Percentiles rank a stretch among this genome's conserved stretches.
Conservation (phyloP, 1,140 invertebrate genomes). For the Bombyx mandarina region DNA sequence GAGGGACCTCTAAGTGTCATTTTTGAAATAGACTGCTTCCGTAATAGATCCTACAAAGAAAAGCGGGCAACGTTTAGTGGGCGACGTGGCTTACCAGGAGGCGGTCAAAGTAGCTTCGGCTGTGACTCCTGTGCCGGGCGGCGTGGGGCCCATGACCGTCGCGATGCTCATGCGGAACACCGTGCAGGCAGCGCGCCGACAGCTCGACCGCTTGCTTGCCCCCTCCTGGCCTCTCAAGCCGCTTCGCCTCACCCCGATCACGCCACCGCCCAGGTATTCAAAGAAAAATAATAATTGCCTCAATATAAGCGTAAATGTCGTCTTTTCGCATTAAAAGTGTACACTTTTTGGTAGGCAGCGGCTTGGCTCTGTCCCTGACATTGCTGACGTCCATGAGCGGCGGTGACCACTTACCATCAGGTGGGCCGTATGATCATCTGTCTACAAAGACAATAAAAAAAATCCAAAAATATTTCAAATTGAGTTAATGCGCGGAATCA, state of each 20-base stretch:
- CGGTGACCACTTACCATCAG: no score
- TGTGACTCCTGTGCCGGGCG: slow-evolving; percentile 98
- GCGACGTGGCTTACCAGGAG: slow-evolving; percentile 93
- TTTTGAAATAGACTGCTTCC: neutral
- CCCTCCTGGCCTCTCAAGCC: slow-evolving; percentile 77
- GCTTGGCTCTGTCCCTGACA: no score
- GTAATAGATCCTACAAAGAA: slow-evolving; percentile 85
- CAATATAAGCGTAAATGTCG: no score
- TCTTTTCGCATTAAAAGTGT: no score
- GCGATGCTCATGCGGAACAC: slow-evolving; percentile 98
- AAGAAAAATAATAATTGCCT: no score
- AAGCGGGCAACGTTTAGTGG: slow-evolving; percentile 88
- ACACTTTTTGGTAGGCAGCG: no score
- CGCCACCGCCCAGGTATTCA: slow-evolving; percentile 81
- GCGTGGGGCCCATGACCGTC: slow-evolving; percentile 98
- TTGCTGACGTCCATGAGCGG: no score
- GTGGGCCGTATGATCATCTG: no score
- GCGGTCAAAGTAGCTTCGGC: slow-evolving; percentile 85
- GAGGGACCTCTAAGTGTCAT: neutral
- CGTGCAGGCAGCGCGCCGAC: slow-evolving; percentile 82
- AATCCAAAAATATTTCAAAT: no score
- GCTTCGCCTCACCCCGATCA: slow-evolving; percentile 72
- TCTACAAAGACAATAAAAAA: no score
- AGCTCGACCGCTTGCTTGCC: slow-evolving; percentile 71
- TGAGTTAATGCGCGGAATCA: no score